Conservation (phyloP, 2,113 vertebrate genomes). For the Neofelis nebulosa region DNA sequence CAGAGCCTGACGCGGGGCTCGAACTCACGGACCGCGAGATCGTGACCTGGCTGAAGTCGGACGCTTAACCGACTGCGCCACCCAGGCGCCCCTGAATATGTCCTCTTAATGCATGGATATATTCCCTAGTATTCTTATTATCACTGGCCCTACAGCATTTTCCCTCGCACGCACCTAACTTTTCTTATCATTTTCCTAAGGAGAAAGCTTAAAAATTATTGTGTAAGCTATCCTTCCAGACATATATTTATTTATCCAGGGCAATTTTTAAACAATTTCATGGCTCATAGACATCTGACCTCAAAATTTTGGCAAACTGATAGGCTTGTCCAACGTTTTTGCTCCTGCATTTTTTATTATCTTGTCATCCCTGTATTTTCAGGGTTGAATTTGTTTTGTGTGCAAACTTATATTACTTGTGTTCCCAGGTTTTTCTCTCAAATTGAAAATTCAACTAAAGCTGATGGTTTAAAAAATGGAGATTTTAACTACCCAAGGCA, state of each 20-base stretch:
- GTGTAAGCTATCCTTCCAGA: conserved; percentile 44
- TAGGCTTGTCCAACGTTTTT: conserved; percentile 41
- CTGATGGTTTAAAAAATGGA: conserved; percentile 23
- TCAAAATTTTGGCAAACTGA: conserved; percentile 49
- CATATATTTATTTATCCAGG: conserved; percentile 49
- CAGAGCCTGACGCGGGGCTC: too few species aligned
- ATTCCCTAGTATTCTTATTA: background rate
- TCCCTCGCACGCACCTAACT: background rate
- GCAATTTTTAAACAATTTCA: conserved; percentile 63
- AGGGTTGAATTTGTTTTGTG: conserved; percentile 44
- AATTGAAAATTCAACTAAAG: conserved; percentile 50
- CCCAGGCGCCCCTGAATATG: too few species aligned
- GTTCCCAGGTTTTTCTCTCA: conserved; percentile 9
- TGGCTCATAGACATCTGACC: conserved; percentile 42
- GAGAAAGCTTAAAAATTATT: conserved; percentile 16
- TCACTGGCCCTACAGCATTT: background rate
- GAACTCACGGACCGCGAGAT: too few species aligned
- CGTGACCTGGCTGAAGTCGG: too few species aligned
- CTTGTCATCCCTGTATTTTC: conserved; percentile 36
- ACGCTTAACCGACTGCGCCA: too few species aligned
- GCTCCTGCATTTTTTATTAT: conserved; percentile 61
- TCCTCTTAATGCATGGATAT: background rate
- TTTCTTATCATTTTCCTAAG: conserved; percentile 39
- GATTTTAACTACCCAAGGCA: background rate
- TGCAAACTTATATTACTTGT: conserved; percentile 47